phyloP scores from a whole-genome alignment of 2,888 invertebrate genomes.

The Drosophila fungiperda region DNA sequence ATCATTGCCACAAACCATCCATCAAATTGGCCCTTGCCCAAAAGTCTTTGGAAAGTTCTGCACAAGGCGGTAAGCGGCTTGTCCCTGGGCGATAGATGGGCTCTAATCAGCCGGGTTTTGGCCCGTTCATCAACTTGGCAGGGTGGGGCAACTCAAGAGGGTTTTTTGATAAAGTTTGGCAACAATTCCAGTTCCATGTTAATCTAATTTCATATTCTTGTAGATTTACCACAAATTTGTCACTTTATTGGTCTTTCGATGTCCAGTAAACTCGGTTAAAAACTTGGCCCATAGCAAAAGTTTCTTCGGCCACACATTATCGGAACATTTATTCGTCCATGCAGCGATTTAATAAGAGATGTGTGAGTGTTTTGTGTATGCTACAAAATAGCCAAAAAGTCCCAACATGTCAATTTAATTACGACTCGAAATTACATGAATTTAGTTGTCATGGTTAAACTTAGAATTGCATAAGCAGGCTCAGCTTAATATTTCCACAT shows the following conservation, averaged over 20 bases:
- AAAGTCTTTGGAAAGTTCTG: slow-evolving; percentile 56
- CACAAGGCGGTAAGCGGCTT: slow-evolving; percentile 8
- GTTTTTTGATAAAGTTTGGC: slow-evolving; percentile 51
- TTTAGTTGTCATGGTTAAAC: slow-evolving; percentile 3
- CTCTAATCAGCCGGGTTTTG: slow-evolving; percentile 53
- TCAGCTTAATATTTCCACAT: background rate
- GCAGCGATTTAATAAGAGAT: background rate
- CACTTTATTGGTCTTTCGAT: slow-evolving; percentile 62
- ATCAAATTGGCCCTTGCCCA: slow-evolving; percentile 61
- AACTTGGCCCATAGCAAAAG: slow-evolving; percentile 50
- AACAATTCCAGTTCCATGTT: slow-evolving; percentile 66
- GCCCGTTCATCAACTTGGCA: slow-evolving; percentile 36
- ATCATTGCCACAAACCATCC: slow-evolving; percentile 45
- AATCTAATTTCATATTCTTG: slow-evolving; percentile 71
- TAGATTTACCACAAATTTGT: slow-evolving; percentile 67
- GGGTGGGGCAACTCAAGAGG: slow-evolving; percentile 3
- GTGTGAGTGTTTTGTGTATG: background rate
- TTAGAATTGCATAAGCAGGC: background rate
- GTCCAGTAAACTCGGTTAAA: slow-evolving; percentile 48
- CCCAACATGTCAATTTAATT: slow-evolving; percentile 47
- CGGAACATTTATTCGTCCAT: slow-evolving; percentile 44
- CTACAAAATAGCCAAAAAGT: slow-evolving; percentile 3
- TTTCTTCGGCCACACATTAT: slow-evolving; percentile 64
- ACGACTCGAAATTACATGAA: slow-evolving; percentile 19
- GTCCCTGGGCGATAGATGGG: slow-evolving; percentile 58